These are phyloP conservation scores for Apostichopus japonicus DNA, from an alignment of 35 echinoderm and acorn worm genomes.

Conservation along the genomic window DNA sequence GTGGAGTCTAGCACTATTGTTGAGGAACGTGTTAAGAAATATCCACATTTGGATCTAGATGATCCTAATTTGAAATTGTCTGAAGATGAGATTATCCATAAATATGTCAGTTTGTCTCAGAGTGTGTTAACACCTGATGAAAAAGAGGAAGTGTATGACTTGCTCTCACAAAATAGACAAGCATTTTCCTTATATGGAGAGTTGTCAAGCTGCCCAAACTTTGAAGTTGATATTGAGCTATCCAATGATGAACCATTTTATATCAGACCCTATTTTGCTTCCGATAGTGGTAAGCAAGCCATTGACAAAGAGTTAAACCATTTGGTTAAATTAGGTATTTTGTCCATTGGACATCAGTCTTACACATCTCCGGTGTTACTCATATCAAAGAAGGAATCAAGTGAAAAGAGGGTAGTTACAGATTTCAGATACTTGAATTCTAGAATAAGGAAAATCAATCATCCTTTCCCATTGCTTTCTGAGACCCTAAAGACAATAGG, in stretches of 20 bases:
- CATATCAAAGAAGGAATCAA: conserved; percentile 36
- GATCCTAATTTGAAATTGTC: background rate
- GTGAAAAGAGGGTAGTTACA: conserved; percentile 36
- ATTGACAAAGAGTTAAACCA: conserved; percentile 47
- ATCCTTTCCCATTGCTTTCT: conserved; percentile 64
- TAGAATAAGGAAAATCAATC: conserved; percentile 60
- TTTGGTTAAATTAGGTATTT: conserved; percentile 66
- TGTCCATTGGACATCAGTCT: conserved; percentile 49
- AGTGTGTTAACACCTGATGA: conserved; percentile 7
- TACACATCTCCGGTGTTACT: conserved; percentile 50
- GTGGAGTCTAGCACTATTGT: background rate
- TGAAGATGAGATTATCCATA: conserved; percentile 28
- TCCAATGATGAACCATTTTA: conserved; percentile 52
- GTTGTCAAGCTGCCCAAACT: conserved; percentile 48
- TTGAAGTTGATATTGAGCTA: conserved; percentile 33
- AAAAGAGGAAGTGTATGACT: background rate
- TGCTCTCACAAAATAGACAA: background rate
- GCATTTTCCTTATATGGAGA: conserved; percentile 61
- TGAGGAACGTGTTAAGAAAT: background rate
- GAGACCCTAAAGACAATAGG: conserved; percentile 53
- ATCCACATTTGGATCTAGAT: conserved; percentile 1
- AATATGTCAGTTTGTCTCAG: background rate
- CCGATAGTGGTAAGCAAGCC: conserved; percentile 47
- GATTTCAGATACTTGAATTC: conserved; percentile 55
- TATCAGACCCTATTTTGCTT: conserved; percentile 57